phyloP scores from a whole-genome alignment of 2,888 invertebrate species.

The Horisme vitalbata region DNA sequence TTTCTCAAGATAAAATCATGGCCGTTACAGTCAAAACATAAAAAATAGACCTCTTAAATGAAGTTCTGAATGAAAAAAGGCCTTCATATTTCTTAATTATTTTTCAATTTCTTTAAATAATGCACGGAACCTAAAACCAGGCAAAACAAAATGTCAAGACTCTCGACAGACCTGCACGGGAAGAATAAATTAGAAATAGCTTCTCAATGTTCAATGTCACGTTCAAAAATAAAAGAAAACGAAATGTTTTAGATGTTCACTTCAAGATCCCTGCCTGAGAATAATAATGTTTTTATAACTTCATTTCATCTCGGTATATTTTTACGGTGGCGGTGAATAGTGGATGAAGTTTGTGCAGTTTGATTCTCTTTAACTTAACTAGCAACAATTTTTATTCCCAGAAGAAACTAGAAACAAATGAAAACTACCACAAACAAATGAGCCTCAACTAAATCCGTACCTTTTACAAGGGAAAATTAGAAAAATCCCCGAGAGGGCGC shows the following conservation, averaged over 20 bases:
- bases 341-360: background rate
- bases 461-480: constrained; percentile 48
- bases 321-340: too few species aligned
- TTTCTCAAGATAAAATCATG: too few species aligned
- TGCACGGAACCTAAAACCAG: constrained; percentile 13
- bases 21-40: too few species aligned
- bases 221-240: constrained; percentile 15
- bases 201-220: constrained; percentile 26
- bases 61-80: too few species aligned
- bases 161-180: constrained; percentile 14
- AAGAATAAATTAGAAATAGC: constrained; percentile 27
- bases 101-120: too few species aligned
- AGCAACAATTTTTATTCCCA: constrained; percentile 13
- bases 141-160: constrained; percentile 12
- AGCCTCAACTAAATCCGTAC: constrained; percentile 38
- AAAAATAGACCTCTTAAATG: too few species aligned
- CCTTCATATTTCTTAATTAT: too few species aligned
- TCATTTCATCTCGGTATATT: too few species aligned
- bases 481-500: constrained; percentile 41
- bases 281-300: too few species aligned
- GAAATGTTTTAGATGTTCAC: background rate
- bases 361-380: background rate
- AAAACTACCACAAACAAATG: constrained; percentile 43
- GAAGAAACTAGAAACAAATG: constrained; percentile 26
- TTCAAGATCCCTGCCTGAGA: background rate